Evolutionary conservation across 2,113 vertebrate species (phyloP).

Genomic region (Platysteira castanea): DNA sequence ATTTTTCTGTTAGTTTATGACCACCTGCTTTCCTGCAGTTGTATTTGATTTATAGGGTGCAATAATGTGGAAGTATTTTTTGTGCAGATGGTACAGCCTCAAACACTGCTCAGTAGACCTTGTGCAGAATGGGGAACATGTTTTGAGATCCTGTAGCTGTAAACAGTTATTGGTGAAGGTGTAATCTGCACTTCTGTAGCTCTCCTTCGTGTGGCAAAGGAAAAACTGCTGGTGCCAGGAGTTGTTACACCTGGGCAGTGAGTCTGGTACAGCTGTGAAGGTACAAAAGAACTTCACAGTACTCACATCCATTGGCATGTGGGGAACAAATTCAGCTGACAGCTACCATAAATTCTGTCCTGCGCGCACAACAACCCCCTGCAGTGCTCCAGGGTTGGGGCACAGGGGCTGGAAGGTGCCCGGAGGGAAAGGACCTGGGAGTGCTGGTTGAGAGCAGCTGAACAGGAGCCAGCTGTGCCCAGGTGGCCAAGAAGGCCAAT

Average conservation of each 20-base stretch:
- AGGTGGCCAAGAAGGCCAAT: background rate
- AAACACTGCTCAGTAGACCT: background rate
- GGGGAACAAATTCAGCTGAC: background rate
- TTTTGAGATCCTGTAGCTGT: background rate
- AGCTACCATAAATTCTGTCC: rapidly evolving
- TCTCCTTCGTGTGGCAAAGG: background rate
- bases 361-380: background rate
- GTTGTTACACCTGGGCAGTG: background rate
- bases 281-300: background rate
- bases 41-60: constrained; percentile 24
- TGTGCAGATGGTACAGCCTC: background rate
- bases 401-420: background rate
- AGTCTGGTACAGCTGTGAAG: background rate
- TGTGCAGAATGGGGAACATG: background rate
- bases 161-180: background rate
- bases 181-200: background rate
- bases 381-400: background rate
- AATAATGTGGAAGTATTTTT: background rate
- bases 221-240: background rate
- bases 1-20: constrained; percentile 35
- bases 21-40: background rate
- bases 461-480: background rate
- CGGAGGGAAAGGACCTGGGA: background rate
- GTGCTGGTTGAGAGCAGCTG: background rate
- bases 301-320: background rate